These are phyloP conservation scores for Tribolium madens DNA, from an alignment of 1,140 invertebrate species.

Conservation along the genomic window DNA sequence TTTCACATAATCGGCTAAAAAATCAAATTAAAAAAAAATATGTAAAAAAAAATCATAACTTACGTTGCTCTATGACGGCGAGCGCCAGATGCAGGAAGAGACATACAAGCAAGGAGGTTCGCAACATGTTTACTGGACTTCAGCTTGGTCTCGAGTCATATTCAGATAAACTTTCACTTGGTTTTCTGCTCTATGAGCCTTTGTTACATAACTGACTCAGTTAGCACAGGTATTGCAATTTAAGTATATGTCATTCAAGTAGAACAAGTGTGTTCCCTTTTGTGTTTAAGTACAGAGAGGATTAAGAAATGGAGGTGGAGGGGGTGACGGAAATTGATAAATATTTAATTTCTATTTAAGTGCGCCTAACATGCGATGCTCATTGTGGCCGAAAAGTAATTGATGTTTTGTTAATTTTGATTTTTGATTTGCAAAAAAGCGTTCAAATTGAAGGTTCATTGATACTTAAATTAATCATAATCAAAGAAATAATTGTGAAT, in stretches of 20 bases:
- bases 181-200: slow-evolving; percentile 36
- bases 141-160: slow-evolving; percentile 27
- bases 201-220: slow-evolving; percentile 24
- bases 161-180: slow-evolving; percentile 51
- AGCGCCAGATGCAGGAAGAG: slow-evolving; percentile 24
- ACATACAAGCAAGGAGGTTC: slow-evolving; percentile 34
- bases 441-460: no score
- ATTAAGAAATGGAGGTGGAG: neutral
- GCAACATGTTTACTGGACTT: slow-evolving; percentile 48
- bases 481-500: neutral
- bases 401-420: neutral
- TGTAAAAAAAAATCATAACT: slow-evolving; percentile 19
- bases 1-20: slow-evolving; percentile 74
- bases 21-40: neutral
- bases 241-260: slow-evolving; percentile 5
- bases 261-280: neutral
- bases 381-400: neutral
- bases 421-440: neutral
- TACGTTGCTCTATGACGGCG: slow-evolving; percentile 53
- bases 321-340: slow-evolving; percentile 1
- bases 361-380: neutral
- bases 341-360: neutral
- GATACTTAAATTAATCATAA: neutral
- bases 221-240: neutral
- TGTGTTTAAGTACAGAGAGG: neutral